Evolutionary conservation across 1,140 invertebrate species (phyloP), one percentile per base, ranked within the genome.

Genomic region (Nixonia krombeini): DNA sequence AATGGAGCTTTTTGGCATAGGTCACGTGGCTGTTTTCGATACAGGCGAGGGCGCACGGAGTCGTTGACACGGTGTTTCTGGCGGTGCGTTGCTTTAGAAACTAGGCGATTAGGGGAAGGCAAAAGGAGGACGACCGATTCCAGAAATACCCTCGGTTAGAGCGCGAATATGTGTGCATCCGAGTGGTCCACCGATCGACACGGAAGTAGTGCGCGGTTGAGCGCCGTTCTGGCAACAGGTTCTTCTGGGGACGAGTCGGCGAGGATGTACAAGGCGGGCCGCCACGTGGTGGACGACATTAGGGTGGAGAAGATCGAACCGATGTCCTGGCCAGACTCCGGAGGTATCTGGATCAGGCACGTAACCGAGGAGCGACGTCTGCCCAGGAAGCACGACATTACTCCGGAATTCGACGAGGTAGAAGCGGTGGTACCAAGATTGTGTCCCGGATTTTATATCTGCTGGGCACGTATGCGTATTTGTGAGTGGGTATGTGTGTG

Each of bases 391-490:
- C 72, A 80, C 12, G 73, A 82, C 35, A 78, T 81, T 23, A 81
- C 75, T 3, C 77, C 80, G n/a, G 80, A 83, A 38, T 79, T 78
- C 15, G 77, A 77, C 31, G 49, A 83, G 81, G 79, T 83, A 80
- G 73, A 63, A 62, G n/a, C 40, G 40, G 29, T n/a, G n/a, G 21
- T 21, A n/a, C n/a, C n/a, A n/a, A n/a, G 29, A 16, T 16, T 12
- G 10, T 37, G 35, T 16, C 35, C 35, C 35, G 35, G 35, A 13
- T 37, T 18, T 9, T 25, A 21, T 26, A 37, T 50, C 31, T 4
- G 12, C 12, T n/a, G 8, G 29, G 29, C 35, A 37, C 35, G 35
- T 16, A 16, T 16, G 10, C 9, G 15, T 16, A 16, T n/a, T n/a
- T n/a, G n/a, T n/a, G n/a, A n/a, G n/a, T n/a, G n/a, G n/a, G n/a